Evolutionary conservation across 2,888 invertebrate species (phyloP), one percentile per base, ranked within the genome.

Genomic region (Ligdia adustata): DNA sequence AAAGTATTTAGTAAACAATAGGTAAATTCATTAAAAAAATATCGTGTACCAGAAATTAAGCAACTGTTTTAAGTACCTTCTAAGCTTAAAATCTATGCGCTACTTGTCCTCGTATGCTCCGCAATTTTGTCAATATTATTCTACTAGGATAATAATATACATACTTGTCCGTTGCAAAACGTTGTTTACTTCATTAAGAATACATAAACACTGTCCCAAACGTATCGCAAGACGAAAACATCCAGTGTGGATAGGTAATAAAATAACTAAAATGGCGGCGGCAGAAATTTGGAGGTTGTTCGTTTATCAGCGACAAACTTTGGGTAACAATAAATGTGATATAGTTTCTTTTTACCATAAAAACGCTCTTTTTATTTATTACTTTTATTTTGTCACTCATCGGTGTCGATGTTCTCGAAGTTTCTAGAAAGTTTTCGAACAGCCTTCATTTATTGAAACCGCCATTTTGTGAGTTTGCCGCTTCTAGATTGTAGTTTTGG

Each of bases 151-250:
- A n/a, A n/a, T n/a, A n/a, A n/a, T n/a, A n/a, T n/a, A n/a, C n/a
- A n/a, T n/a, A n/a, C n/a, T n/a, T n/a, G n/a, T n/a, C 12, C 22
- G n/a, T 15, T 11, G 1, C 16, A 16, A 24, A 40, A 16, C 29
- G 28, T 40, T 35, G 15, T 40, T 34, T 16, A 28, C 26, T 16
- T 18, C 34, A 49, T 52, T 47, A 44, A 37, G 41, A 47, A 53
- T 28, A 53, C 91, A 93, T 94, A 87, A 94, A 94, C 90, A 92
- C 92, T 91, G 95, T 95, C 93, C 91, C 93, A 92, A 89, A 72
- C 64, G 69, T 62, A 64, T 66, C 69, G 70, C 73, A 66, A 64
- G 66, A 86, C 78, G 72, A 69, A 80, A 79, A 79, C 81, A 80
- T 79, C 79, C 22, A 72, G 33, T 44, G 69, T 78, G 73, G 61